Base-by-base conservation (phyloP, 2,797 vertebrate species). In the Chaetodon trifasciatus region DNA sequence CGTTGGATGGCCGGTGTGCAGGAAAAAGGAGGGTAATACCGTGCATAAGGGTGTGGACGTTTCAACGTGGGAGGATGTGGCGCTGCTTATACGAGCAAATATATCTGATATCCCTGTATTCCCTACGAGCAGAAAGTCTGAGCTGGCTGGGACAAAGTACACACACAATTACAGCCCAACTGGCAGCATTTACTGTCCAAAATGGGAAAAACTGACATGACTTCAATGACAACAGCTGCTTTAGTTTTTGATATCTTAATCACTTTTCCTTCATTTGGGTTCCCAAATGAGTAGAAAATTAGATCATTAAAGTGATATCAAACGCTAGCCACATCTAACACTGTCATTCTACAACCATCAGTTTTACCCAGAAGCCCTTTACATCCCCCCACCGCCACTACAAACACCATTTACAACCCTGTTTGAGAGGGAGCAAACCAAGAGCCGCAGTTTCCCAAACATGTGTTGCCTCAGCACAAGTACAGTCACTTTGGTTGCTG, bases 281-380 rank as follows among this genome's bases (percentile, higher is more conserved):
- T 74, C 65, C 67, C 23, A 61, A 91, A 88, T 60, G 67, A 83
- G 58, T 57, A 58, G 78, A 91, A 89, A 86, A 91, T 85, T n/a
- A 85, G 55, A 79, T 81, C 70, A 84, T 92, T 91, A 92, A 92
- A 84, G 62, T 64, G 68, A 88, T 88, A 85, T 93, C 86, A 92
- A 94, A 94, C 75, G 75, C 65, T 39, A 70, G 70, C 94, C 94
- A 94, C 93, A 94, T 94, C 90, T 84, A 13, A 93, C 73, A 55
- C 68, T 80, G 81, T 86, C 74, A 67, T 66, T 82, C 82, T 84
- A 70, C 83, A 78, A 80, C 67, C 60, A 19, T 70, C 72, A 58
- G 65, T 82, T 88, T 86, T 78, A 84, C 83, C 75, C 88, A 84
- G 74, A 82, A 82, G 77, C 83, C 70, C 87, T 40, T 81, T 62